phyloP scores from a whole-genome alignment of 2,797 vertebrate genomes.

The Adelosebastes latens region DNA sequence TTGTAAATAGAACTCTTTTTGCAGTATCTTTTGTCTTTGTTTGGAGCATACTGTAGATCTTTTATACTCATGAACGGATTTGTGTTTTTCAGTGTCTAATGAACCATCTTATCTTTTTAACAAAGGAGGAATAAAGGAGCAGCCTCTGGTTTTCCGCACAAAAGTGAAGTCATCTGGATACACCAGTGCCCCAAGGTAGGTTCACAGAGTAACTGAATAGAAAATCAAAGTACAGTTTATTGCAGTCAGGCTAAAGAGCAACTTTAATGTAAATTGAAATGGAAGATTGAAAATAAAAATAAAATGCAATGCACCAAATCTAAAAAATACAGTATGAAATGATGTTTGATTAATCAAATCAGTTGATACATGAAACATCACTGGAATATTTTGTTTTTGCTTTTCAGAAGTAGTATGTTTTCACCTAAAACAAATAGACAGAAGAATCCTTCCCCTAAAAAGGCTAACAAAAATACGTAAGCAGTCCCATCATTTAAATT shows the following conservation, averaged over 20 bases:
- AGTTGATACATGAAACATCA: not conserved
- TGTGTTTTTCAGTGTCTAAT: slow-evolving; percentile 4
- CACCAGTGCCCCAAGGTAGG: slow-evolving; percentile 82
- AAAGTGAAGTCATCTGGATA: slow-evolving; percentile 93
- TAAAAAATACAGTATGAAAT: not conserved
- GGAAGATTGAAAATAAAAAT: not conserved
- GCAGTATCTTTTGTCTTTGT: not conserved
- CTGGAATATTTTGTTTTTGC: slow-evolving; percentile 1
- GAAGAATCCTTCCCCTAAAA: slow-evolving; percentile 65
- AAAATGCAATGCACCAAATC: not conserved
- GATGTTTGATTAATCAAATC: not conserved
- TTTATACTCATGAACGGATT: not conserved
- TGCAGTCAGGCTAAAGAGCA: not conserved
- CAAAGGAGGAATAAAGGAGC: slow-evolving; percentile 76
- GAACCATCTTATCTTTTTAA: slow-evolving; percentile 43
- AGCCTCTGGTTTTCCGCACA: slow-evolving; percentile 87
- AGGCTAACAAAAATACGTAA: slow-evolving; percentile 75
- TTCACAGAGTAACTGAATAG: slow-evolving; percentile 8
- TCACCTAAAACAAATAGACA: slow-evolving; percentile 83
- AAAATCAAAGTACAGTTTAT: slow-evolving; percentile 5
- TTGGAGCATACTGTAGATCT: not conserved
- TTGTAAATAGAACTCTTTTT: not conserved
- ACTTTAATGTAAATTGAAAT: not conserved
- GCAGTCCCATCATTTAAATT: slow-evolving; percentile 3
- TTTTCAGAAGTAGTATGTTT: slow-evolving; percentile 85